These are phyloP conservation scores for Trogon melanurus DNA, from an alignment of 2,113 vertebrate species.

Conservation along the genomic window DNA sequence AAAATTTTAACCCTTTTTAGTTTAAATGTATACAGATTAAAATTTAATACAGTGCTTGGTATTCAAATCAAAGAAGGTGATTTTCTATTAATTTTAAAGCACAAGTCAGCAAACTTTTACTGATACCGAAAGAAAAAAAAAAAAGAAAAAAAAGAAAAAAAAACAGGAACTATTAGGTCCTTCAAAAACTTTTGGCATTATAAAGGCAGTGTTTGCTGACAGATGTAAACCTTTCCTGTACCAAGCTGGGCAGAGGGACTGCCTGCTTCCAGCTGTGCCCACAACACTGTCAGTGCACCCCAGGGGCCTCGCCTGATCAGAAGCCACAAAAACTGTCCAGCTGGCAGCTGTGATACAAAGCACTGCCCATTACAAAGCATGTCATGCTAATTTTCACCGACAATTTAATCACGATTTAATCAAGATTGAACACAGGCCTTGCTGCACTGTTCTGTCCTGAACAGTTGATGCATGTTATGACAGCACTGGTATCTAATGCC, in stretches of 20 bases:
- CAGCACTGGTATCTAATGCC: not conserved
- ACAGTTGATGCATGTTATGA: not conserved
- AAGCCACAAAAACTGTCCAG: not conserved
- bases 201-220: not conserved
- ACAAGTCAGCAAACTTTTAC: not conserved
- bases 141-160: not conserved
- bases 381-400: not conserved
- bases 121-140: not conserved
- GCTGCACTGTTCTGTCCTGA: not conserved
- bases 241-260: not conserved
- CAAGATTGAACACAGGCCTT: not conserved
- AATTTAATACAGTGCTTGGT: not conserved
- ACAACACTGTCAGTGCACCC: not conserved
- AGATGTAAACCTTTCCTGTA: not conserved
- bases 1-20: not conserved
- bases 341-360: not conserved
- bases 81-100: not conserved
- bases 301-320: rapidly evolving
- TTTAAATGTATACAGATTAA: not conserved
- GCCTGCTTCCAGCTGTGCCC: not conserved
- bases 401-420: not conserved
- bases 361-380: not conserved
- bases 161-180: not conserved
- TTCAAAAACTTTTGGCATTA: not conserved
- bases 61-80: not conserved